These are phyloP conservation scores for Anguilla japonica DNA, from an alignment of 2,113 vertebrate genomes.

Conservation along the genomic window DNA sequence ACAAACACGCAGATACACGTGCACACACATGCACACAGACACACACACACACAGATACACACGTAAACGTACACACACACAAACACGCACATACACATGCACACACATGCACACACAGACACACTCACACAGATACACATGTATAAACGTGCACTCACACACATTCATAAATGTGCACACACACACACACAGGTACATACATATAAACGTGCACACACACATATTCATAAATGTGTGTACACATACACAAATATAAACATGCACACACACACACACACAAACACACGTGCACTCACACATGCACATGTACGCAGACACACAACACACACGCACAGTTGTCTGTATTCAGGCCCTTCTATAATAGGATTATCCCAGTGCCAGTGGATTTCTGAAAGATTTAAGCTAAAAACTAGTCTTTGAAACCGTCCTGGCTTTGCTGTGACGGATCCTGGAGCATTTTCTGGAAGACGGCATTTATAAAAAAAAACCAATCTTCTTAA, in stretches of 20 bases:
- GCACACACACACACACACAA: no score
- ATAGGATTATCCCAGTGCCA: slow-evolving; percentile 22
- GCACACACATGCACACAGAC: no score
- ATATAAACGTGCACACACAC: not conserved
- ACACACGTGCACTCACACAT: no score
- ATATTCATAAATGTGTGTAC: no score
- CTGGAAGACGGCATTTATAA: not conserved
- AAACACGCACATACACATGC: no score
- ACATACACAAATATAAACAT: no score
- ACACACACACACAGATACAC: no score
- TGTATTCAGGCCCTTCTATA: not conserved
- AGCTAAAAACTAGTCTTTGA: slow-evolving; percentile 2
- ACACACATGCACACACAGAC: no score
- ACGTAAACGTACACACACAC: no score
- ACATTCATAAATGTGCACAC: not conserved
- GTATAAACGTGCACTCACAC: slow-evolving; percentile 12
- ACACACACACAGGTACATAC: no score
- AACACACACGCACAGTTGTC: not conserved
- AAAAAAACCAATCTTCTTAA: not conserved
- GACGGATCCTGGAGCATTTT: slow-evolving; percentile 4
- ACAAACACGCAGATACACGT: no score
- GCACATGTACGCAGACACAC: not conserved
- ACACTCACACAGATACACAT: no score
- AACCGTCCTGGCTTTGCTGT: not conserved
- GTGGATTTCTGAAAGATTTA: slow-evolving; percentile 27